Evolutionary conservation across 2,113 vertebrate genomes (phyloP).

Genomic region (Hyaena hyaena): DNA sequence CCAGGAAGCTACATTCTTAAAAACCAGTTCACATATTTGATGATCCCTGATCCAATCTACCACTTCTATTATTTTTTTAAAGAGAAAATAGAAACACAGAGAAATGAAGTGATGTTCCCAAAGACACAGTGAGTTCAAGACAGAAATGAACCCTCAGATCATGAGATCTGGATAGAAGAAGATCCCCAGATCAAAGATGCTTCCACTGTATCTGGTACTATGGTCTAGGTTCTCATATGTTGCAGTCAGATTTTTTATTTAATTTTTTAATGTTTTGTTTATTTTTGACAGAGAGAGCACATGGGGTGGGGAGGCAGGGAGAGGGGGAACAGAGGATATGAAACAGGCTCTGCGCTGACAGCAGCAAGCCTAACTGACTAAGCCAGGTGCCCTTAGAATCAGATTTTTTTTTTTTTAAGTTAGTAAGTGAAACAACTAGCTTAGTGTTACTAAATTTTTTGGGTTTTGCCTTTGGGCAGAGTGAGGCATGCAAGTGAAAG

Average conservation of each 20-base stretch:
- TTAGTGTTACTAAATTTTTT: neutral
- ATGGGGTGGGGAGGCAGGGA: rapidly evolving
- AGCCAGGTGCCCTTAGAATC: too few relatives aligned
- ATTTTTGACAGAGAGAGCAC: too few relatives aligned
- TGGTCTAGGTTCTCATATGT: neutral
- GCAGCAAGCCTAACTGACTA: too few relatives aligned
- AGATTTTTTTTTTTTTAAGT: neutral
- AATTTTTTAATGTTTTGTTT: too few relatives aligned
- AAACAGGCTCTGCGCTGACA: too few relatives aligned
- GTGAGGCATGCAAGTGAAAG: neutral
- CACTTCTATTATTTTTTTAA: neutral
- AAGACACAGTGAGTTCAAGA: neutral
- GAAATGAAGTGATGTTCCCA: neutral
- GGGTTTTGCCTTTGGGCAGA: neutral
- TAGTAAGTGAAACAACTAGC: neutral
- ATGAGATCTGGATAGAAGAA: neutral
- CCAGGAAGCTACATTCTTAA: neutral
- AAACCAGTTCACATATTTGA: neutral
- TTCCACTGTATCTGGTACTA: neutral
- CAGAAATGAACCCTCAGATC: neutral
- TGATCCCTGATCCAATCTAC: neutral
- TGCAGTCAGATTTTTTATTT: neutral
- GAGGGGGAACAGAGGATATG: too few relatives aligned
- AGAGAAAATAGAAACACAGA: neutral
- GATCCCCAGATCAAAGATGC: neutral